These are phyloP conservation scores for Leuctra nigra DNA, from an alignment of 2,888 invertebrate genomes.

Conservation along the genomic window DNA sequence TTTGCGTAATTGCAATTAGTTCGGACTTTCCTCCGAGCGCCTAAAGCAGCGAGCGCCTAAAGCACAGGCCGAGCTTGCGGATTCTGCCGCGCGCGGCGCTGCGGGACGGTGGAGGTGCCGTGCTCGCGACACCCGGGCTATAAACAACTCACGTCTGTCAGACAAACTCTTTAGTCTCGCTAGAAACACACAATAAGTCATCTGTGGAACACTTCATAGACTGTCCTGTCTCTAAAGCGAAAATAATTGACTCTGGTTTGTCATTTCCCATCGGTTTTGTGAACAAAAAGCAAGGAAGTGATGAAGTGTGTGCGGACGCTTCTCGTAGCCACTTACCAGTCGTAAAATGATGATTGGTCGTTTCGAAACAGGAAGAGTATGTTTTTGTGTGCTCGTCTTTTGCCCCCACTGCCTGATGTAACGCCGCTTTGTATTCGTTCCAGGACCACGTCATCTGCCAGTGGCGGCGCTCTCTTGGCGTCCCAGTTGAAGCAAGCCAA, in stretches of 20 bases:
- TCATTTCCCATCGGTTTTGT: neutral
- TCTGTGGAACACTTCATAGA: neutral
- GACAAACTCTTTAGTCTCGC: neutral
- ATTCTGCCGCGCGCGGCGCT: too few relatives aligned
- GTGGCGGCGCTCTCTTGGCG: conserved; percentile 48
- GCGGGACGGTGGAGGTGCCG: too few relatives aligned
- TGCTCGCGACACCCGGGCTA: neutral
- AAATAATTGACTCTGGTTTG: conserved; percentile 17
- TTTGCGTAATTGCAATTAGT: too few relatives aligned
- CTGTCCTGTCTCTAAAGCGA: conserved; percentile 14
- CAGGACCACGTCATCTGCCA: conserved; percentile 34
- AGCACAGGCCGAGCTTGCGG: too few relatives aligned
- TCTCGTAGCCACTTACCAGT: conserved; percentile 7
- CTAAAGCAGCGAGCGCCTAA: too few relatives aligned
- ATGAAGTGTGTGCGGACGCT: neutral
- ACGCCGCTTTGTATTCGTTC: conserved; percentile 16
- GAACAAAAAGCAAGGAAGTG: conserved; percentile 2
- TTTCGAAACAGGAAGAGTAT: conserved; percentile 10
- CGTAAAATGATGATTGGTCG: conserved; percentile 10
- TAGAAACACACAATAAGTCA: neutral
- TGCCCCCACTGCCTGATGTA: too few relatives aligned
- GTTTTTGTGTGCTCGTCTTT: neutral
- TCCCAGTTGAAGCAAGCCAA: conserved; percentile 63
- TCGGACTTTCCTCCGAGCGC: too few relatives aligned
- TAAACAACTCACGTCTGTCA: conserved; percentile 11